Percentiles rank a stretch among this genome's conserved stretches.
Conservation (phyloP, 2,113 vertebrate genomes). For the Callithrix jacchus region DNA sequence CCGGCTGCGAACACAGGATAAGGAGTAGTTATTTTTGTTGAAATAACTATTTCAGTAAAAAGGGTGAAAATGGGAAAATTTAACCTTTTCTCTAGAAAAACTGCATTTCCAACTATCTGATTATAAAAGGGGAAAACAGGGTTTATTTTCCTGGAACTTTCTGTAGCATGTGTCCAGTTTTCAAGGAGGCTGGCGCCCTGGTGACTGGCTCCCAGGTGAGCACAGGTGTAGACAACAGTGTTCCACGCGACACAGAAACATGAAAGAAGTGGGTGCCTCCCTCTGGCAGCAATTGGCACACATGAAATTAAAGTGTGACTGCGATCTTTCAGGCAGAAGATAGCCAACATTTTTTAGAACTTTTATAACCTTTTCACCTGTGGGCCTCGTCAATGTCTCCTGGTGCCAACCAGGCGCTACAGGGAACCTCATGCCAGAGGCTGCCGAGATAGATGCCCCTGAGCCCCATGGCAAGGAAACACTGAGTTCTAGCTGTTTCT, state of each 20-base stretch:
- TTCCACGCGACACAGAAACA: rapidly evolving
- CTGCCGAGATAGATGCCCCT: rapidly evolving
- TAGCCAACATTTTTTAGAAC: neutral
- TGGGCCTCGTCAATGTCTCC: neutral
- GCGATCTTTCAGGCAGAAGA: neutral
- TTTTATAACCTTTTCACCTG: neutral
- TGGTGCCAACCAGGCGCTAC: rapidly evolving
- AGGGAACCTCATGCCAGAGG: neutral
- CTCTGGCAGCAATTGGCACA: rapidly evolving
- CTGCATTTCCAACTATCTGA: neutral
- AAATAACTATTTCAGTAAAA: neutral
- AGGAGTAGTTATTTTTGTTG: neutral
- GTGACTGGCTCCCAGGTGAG: neutral
- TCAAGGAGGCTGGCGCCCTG: neutral
- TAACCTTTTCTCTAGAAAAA: neutral
- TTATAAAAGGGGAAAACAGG: rapidly evolving
- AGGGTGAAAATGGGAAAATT: neutral
- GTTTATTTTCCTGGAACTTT: neutral
- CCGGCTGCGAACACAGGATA: neutral
- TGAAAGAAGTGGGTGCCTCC: neutral
- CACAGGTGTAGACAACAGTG: rapidly evolving
- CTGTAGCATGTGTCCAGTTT: rapidly evolving
- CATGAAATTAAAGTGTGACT: neutral
- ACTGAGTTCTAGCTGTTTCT: neutral
- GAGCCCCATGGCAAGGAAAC: neutral